Conservation (phyloP, 2,113 vertebrate genomes). For the Equus quagga region DNA sequence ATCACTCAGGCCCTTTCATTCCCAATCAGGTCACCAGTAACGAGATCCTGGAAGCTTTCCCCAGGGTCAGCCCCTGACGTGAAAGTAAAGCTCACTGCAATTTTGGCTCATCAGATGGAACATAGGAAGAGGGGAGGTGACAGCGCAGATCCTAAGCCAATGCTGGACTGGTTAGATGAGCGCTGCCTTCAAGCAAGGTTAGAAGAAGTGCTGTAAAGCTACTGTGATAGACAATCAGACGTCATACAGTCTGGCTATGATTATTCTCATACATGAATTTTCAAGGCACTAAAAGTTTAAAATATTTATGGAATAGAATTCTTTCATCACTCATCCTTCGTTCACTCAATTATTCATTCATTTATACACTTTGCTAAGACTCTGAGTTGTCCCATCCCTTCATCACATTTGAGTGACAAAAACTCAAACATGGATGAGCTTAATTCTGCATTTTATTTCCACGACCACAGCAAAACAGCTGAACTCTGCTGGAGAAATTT, state of each 20-base stretch:
- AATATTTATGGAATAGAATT: not conserved
- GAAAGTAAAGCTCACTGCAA: not conserved
- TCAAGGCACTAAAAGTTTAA: not conserved
- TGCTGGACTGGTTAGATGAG: not conserved
- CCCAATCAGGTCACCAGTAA: constrained; percentile 71
- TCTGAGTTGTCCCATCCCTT: not conserved
- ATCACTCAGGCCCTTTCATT: constrained; percentile 47
- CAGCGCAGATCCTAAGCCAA: constrained; percentile 52
- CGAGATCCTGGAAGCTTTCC: constrained; percentile 67
- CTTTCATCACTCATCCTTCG: not conserved
- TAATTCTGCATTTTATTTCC: not conserved
- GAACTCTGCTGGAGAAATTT: not conserved
- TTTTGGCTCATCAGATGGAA: constrained; percentile 55
- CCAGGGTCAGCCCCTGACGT: constrained; percentile 39
- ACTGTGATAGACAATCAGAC: not conserved
- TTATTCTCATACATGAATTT: not conserved
- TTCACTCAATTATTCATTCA: not conserved
- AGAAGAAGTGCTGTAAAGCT: not conserved
- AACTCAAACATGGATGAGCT: not conserved
- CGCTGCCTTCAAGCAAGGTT: constrained; percentile 65
- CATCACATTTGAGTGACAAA: not conserved
- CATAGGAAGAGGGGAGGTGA: constrained; percentile 40
- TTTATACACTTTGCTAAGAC: not conserved
- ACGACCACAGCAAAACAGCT: rapidly evolving
- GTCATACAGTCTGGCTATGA: not conserved